A percentile compares a stretch with the other conserved stretches of the same genome.
phyloP scores from a whole-genome alignment of 2,113 vertebrate species.

The Cyprinodon variegatus region DNA sequence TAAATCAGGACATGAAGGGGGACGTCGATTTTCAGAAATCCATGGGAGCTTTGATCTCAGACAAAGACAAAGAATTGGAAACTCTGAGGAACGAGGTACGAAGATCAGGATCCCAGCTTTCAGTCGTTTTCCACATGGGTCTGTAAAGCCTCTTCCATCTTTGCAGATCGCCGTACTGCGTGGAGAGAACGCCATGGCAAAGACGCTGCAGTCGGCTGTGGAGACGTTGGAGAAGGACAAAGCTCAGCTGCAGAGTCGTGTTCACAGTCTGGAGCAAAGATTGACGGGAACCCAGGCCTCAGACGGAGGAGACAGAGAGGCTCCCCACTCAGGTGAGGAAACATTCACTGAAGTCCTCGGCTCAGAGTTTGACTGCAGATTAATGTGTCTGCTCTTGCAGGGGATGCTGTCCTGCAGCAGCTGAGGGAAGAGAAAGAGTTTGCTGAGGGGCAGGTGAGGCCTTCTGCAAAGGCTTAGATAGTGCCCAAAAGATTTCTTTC shows the following conservation, averaged over 20 bases:
- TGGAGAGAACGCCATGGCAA: slow-evolving; percentile 88
- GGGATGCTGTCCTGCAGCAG: slow-evolving; percentile 79
- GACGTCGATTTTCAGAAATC: slow-evolving; percentile 83
- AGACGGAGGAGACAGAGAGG: slow-evolving; percentile 48
- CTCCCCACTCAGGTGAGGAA: slow-evolving; percentile 59
- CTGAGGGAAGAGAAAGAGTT: slow-evolving; percentile 87
- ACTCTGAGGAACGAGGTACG: slow-evolving; percentile 91
- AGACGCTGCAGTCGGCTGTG: slow-evolving; percentile 89
- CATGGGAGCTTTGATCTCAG: slow-evolving; percentile 84
- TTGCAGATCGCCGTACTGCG: slow-evolving; percentile 87
- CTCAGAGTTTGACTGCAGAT: not conserved
- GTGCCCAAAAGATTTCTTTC: not conserved
- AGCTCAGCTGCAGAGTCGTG: slow-evolving; percentile 86
- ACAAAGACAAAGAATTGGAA: slow-evolving; percentile 92
- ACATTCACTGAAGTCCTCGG: not conserved
- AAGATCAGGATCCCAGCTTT: no score
- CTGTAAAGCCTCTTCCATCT: not conserved
- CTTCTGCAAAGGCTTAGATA: not conserved
- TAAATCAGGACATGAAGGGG: slow-evolving; percentile 66
- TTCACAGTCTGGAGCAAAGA: slow-evolving; percentile 89
- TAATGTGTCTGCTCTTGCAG: slow-evolving; percentile 59
- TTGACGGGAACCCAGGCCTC: slow-evolving; percentile 79
- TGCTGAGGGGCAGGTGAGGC: slow-evolving; percentile 89
- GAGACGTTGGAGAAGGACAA: slow-evolving; percentile 92
- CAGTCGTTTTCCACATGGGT: not conserved